Evolutionary conservation across 2,797 vertebrate genomes (phyloP).

Genomic region (Darevskia mixta): DNA sequence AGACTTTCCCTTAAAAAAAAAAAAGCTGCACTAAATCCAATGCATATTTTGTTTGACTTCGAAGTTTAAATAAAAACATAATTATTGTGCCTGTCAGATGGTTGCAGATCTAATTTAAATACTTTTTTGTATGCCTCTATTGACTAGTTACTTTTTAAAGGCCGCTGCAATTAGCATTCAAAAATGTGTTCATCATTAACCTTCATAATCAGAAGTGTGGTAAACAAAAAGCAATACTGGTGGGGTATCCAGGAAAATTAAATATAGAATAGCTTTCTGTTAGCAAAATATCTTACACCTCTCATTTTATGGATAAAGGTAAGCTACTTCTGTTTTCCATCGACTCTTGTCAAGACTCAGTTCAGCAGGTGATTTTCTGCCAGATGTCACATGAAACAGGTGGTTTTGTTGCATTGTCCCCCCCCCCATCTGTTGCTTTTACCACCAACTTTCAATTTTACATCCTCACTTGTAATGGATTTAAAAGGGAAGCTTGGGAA

Average conservation of each 20-base stretch:
- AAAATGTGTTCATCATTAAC: background rate
- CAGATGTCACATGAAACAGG: constrained; percentile 58
- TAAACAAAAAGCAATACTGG: constrained; percentile 2
- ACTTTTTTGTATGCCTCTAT: background rate
- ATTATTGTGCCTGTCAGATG: background rate
- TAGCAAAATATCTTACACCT: background rate
- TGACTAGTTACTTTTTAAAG: background rate
- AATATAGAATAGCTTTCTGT: constrained; percentile 25
- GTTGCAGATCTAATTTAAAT: background rate
- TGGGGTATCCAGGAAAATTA: background rate
- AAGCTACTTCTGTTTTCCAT: constrained; percentile 34
- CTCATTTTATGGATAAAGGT: constrained; percentile 23
- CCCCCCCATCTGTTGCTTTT: constrained; percentile 60
- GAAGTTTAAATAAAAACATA: background rate
- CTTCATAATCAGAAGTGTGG: background rate
- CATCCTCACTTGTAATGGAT: constrained; percentile 55
- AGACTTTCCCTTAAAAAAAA: no score
- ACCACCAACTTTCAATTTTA: constrained; percentile 28
- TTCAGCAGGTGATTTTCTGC: constrained; percentile 55
- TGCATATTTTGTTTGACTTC: background rate
- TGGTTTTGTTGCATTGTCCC: constrained; percentile 65
- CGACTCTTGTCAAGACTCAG: constrained; percentile 43
- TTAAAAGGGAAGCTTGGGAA: constrained; percentile 36
- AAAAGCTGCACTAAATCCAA: background rate
- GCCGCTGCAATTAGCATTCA: background rate